A percentile compares a stretch with the other conserved stretches of the same genome.
These are phyloP conservation scores for Pseudachorutes palmiensis DNA, from an alignment of 1,140 invertebrate species.

Conservation along the genomic window DNA sequence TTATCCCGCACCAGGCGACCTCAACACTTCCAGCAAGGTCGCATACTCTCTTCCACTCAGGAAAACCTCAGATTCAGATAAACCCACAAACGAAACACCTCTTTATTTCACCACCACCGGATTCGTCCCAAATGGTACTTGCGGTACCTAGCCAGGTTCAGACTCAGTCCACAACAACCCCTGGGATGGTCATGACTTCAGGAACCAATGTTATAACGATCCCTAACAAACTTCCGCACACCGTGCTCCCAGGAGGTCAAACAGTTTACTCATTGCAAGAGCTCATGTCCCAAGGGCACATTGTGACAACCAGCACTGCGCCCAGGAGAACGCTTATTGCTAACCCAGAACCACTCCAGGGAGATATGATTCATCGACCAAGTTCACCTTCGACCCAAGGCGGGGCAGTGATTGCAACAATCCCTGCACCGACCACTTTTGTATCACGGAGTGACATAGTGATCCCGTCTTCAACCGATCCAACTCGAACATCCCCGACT, in stretches of 20 bases:
- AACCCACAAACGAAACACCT: neutral
- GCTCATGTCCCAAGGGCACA: neutral
- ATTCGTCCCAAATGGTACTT: too few species aligned
- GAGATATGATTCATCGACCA: neutral
- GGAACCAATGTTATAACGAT: neutral
- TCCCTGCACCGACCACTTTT: neutral
- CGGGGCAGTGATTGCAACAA: neutral
- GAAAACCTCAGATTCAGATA: neutral
- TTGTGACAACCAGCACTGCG: neutral
- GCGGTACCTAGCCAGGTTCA: too few species aligned
- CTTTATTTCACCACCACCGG: slow-evolving; percentile 14
- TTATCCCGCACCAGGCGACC: neutral
- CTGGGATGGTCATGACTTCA: slow-evolving; percentile 1
- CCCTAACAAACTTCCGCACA: neutral
- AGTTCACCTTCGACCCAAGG: neutral
- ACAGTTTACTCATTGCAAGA: neutral
- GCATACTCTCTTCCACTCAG: neutral
- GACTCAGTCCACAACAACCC: too few species aligned
- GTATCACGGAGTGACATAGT: neutral
- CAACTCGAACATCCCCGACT: neutral
- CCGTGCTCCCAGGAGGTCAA: slow-evolving; percentile 5
- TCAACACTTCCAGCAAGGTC: neutral
- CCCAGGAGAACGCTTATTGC: neutral
- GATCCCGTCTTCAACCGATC: too few species aligned
- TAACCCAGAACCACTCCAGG: too few species aligned